Conservation (phyloP, 2,888 invertebrate genomes). For the Tenthredo scrophulariae region DNA sequence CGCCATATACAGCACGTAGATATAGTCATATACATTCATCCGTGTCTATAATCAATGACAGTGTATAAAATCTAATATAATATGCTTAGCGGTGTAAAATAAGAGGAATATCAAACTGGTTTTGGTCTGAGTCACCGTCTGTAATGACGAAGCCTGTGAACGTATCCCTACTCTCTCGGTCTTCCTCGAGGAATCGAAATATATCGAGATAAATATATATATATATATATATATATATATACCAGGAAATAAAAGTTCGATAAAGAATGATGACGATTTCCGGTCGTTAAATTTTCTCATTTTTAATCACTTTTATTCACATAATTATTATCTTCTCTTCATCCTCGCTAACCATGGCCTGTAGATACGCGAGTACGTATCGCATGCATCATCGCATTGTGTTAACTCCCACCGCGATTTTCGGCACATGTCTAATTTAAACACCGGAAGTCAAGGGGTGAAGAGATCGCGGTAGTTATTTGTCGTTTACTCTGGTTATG, state of each 20-base stretch:
- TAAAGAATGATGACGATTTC: conserved; percentile 62
- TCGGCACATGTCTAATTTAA: background rate
- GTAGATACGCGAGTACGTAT: background rate
- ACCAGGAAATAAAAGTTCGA: conserved; percentile 38
- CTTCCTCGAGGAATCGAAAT: conserved; percentile 31
- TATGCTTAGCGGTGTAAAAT: conserved; percentile 67
- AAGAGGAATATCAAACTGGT: conserved; percentile 72
- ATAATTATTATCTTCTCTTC: background rate
- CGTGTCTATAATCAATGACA: conserved; percentile 30
- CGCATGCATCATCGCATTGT: background rate
- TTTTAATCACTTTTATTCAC: background rate
- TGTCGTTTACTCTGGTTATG: conserved; percentile 35
- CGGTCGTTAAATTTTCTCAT: conserved; percentile 59
- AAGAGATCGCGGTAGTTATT: conserved; percentile 21
- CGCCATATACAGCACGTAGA: background rate
- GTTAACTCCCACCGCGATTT: background rate
- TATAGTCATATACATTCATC: background rate
- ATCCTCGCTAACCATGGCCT: background rate
- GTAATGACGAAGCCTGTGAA: conserved; percentile 70
- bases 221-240: background rate
- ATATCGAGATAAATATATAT: conserved; percentile 36
- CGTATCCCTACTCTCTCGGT: conserved; percentile 19
- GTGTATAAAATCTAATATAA: conserved; percentile 65
- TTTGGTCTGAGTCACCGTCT: conserved; percentile 75
- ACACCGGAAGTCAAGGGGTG: conserved; percentile 44